phyloP scores from a whole-genome alignment of 2,113 vertebrate species.

The Indicator maculatus region DNA sequence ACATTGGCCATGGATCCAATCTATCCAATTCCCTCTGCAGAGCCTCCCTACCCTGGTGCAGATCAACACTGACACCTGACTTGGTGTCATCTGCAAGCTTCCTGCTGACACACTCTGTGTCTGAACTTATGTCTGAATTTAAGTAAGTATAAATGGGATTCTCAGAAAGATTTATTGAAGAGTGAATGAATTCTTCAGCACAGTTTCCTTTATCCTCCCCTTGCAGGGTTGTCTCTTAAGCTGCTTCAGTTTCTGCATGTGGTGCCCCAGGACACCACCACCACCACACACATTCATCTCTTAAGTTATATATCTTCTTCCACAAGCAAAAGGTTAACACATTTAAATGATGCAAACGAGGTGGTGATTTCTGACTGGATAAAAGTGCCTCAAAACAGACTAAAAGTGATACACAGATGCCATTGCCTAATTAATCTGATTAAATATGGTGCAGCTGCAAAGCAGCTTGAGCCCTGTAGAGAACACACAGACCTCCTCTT shows the following conservation, averaged over 20 bases:
- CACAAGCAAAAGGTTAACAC: slow-evolving; percentile 17
- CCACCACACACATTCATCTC: neutral
- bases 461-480: neutral
- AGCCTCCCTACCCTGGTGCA: no score
- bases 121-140: neutral
- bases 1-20: no score
- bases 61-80: no score
- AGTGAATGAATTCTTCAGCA: neutral
- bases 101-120: no score
- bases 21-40: no score
- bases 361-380: neutral
- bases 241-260: neutral
- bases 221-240: neutral
- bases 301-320: neutral
- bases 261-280: neutral
- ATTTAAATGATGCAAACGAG: slow-evolving; percentile 13
- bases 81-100: no score
- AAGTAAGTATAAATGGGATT: slow-evolving; percentile 50
- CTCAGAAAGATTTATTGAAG: slow-evolving; percentile 28
- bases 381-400: slow-evolving; percentile 8
- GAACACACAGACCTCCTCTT: slow-evolving; percentile 14
- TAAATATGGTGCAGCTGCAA: slow-evolving; percentile 40
- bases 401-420: slow-evolving; percentile 18
- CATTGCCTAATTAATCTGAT: slow-evolving; percentile 63
- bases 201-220: slow-evolving; percentile 7